Conservation (phyloP, 2,797 vertebrate species). For the Dermochelys coriacea region DNA sequence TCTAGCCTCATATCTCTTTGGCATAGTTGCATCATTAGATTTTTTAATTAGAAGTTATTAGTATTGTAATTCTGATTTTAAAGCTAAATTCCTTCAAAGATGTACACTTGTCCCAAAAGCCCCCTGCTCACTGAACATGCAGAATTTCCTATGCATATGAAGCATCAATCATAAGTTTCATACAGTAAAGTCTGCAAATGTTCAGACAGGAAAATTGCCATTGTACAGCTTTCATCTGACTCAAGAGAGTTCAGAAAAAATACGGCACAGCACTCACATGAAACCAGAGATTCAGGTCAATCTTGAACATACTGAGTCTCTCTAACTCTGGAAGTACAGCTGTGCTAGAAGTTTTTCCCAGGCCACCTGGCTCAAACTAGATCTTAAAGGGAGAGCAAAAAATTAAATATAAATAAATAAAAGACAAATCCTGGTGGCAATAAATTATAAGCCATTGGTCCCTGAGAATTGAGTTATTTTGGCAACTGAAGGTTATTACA, state of each 20-base stretch:
- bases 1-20: not conserved
- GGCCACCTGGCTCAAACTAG: conserved; percentile 55
- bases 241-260: conserved; percentile 18
- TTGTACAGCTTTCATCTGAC: conserved; percentile 30
- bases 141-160: not conserved
- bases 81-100: not conserved
- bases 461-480: conserved; percentile 46
- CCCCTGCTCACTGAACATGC: not conserved
- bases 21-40: not conserved
- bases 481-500: conserved; percentile 33
- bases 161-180: not conserved
- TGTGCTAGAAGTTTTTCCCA: conserved; percentile 8
- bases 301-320: not conserved
- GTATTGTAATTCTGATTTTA: accelerated
- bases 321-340: conserved; percentile 49
- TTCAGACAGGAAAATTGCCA: conserved; percentile 11
- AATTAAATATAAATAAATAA: too few relatives aligned
- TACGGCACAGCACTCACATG: not conserved
- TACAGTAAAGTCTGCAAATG: not conserved
- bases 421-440: not conserved
- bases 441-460: not conserved
- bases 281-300: conserved; percentile 2
- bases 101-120: not conserved
- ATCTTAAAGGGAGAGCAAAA: conserved; percentile 26
- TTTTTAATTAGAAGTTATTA: not conserved